phyloP scores from a whole-genome alignment of 2,113 vertebrate species.

The Thamnaconus septentrionalis region DNA sequence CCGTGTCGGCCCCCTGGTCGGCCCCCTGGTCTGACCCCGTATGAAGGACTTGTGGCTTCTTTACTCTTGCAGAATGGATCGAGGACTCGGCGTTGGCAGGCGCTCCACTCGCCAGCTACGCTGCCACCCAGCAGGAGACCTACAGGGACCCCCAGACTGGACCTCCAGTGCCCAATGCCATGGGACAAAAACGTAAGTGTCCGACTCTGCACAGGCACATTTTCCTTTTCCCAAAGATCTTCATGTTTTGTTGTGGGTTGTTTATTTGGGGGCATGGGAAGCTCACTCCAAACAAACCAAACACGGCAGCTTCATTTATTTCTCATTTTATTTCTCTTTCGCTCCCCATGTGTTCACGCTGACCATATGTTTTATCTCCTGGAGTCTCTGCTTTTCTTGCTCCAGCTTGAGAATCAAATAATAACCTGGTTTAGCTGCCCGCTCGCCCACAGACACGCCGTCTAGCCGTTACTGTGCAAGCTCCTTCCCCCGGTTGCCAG shows the following conservation, averaged over 20 bases:
- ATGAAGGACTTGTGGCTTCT: constrained; percentile 58
- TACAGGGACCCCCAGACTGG: constrained; percentile 83
- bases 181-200: constrained; percentile 78
- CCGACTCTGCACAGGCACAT: neutral
- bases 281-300: too few species aligned
- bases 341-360: constrained; percentile 1
- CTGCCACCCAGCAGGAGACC: constrained; percentile 87
- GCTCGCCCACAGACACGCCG: constrained; percentile 36
- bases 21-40: constrained; percentile 28
- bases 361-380: constrained; percentile 14
- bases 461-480: constrained; percentile 37
- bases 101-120: constrained; percentile 83
- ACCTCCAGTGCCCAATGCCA: constrained; percentile 67
- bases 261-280: too few species aligned
- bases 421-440: constrained; percentile 35
- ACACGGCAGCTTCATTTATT: too few species aligned
- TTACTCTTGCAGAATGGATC: constrained; percentile 89
- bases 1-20: too few species aligned
- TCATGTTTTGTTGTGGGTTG: too few species aligned
- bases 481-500: constrained; percentile 43
- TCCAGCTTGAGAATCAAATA: constrained; percentile 26
- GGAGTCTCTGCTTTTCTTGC: constrained; percentile 7
- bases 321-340: neutral
- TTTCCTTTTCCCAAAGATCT: too few species aligned
- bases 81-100: constrained; percentile 86